Base-by-base conservation (phyloP, 2,888 invertebrate species). In the Masnerella sp. region DNA sequence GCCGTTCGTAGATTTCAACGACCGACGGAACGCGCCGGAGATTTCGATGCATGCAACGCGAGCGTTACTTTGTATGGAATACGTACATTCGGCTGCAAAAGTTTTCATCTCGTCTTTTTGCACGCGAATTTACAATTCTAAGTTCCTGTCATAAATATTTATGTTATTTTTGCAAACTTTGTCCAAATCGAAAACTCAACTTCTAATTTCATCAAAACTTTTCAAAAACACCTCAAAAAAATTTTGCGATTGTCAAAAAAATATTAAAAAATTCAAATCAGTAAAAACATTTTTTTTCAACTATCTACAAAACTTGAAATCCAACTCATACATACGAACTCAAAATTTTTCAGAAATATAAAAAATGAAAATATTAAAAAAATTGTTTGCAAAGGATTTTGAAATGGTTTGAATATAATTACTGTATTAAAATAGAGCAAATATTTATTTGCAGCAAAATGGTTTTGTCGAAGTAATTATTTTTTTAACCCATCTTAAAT, bases 31-130 rank as follows among this genome's bases (percentile, higher is more conserved):
- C 51, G 22, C 22, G 45, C 17, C 34, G 61, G 61, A 54, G 67
- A 72, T 54, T 72, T 72, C 65, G 49, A 72, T 65, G 72, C 72
- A 56, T 72, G 72, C 65, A 67, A 72, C 36, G 54, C 65, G 67
- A 67, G 49, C 18, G 47, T 69, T 56, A 58, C 54, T 54, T 51
- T 70, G 62, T 54, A 62, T 51, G 40, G 56, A 38, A 25, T 28
- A 9, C 20, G 62, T 62, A 70, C 62, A 62, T 42, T 62, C 62
- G 28, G 9, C n/a, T 18, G 32, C 62, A 56, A 70, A 70, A 56
- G 56, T 70, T 62, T 54, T 12, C 17, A 8, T 18, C 3, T 7
- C 15, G 5, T 3, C 11, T 34, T 34, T 4, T 34, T 34, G 1
- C 11, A 34, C n/a, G n/a, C n/a, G n/a, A n/a, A n/a, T 22, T 22